Evolutionary conservation across 1,140 invertebrate genomes (phyloP).

Genomic region (Rhyacophila brunnea): DNA sequence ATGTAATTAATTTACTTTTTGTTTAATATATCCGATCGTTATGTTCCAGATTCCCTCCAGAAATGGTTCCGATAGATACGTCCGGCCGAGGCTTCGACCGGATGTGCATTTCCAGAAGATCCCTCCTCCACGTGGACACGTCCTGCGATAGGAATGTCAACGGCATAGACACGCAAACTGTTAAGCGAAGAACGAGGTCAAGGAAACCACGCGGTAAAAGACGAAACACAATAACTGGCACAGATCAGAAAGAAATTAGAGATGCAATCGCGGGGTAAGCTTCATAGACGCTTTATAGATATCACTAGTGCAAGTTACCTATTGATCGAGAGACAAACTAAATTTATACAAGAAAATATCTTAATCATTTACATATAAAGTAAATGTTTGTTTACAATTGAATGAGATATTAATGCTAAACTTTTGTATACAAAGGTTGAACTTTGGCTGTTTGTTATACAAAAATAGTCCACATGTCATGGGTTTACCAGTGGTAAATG

Average conservation of each 20-base stretch:
- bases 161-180: slow-evolving; percentile 55
- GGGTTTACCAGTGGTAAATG: too few species aligned
- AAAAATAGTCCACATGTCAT: too few species aligned
- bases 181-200: slow-evolving; percentile 69
- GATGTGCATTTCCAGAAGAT: slow-evolving; percentile 80
- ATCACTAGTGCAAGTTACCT: slow-evolving; percentile 22
- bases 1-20: too few species aligned
- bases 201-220: slow-evolving; percentile 76
- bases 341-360: too few species aligned
- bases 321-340: not conserved
- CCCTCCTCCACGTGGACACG: slow-evolving; percentile 66
- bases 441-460: too few species aligned
- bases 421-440: too few species aligned
- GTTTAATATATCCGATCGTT: not conserved
- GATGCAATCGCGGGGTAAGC: slow-evolving; percentile 76
- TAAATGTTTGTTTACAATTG: too few species aligned
- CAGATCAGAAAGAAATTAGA: slow-evolving; percentile 82
- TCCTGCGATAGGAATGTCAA: slow-evolving; percentile 42
- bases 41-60: slow-evolving; percentile 73
- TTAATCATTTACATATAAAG: too few species aligned
- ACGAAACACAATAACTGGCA: slow-evolving; percentile 86
- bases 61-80: slow-evolving; percentile 84
- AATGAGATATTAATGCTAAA: too few species aligned
- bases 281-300: slow-evolving; percentile 43
- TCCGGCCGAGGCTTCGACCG: slow-evolving; percentile 82